These are phyloP conservation scores for Lordiphosa mommai DNA, from an alignment of 1,140 invertebrate genomes.

Conservation along the genomic window DNA sequence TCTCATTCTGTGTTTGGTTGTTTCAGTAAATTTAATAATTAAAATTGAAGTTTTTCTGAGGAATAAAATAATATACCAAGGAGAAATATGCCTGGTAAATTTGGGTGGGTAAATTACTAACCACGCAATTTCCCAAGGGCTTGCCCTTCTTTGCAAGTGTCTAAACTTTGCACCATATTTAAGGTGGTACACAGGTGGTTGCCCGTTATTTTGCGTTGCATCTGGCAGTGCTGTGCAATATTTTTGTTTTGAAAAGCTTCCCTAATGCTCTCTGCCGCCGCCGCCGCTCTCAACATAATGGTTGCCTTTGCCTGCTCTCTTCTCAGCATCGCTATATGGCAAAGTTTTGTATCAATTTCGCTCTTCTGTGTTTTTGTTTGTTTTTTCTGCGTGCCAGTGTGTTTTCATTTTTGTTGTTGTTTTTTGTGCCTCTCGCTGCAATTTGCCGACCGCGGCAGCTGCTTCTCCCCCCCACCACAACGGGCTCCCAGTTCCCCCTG, in stretches of 20 bases:
- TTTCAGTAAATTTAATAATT: no score
- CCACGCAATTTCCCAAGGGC: no score
- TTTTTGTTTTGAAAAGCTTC: conserved; percentile 39
- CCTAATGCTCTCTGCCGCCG: not conserved
- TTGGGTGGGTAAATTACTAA: no score
- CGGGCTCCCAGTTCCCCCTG: conserved; percentile 13
- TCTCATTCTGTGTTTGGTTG: no score
- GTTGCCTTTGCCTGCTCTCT: not conserved
- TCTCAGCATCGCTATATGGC: not conserved
- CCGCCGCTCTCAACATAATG: not conserved
- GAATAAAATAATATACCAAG: no score
- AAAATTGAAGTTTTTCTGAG: no score
- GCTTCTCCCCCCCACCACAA: conserved; percentile 18
- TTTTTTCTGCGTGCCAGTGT: conserved; percentile 36
- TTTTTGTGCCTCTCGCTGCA: conserved; percentile 42
- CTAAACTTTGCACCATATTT: no score
- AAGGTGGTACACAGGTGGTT: conserved; percentile 30
- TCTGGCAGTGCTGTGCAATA: conserved; percentile 29
- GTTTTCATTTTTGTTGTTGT: conserved; percentile 29
- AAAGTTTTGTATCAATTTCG: conserved; percentile 20
- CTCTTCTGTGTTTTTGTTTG: conserved; percentile 40
- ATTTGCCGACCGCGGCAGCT: conserved; percentile 33
- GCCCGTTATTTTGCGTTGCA: not conserved
- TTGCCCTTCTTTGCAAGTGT: no score
- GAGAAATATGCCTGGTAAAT: no score